Evolutionary conservation across 1,140 invertebrate species (phyloP), one percentile per base, ranked within the genome.

Genomic region (Drosophila repletoides): DNA sequence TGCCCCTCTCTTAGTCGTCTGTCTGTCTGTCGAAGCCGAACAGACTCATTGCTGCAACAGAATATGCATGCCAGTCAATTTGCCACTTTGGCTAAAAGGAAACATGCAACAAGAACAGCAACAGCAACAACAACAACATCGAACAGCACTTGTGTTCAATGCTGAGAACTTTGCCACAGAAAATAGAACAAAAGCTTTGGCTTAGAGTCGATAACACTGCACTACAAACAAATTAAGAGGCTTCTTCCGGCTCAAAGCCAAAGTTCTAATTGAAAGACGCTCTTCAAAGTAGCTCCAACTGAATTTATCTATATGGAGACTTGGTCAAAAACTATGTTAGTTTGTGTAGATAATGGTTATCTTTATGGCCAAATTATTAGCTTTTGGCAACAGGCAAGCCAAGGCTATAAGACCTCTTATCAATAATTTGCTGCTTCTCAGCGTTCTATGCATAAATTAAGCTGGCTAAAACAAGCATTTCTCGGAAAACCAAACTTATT

Each of bases 31-130:
- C 61, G 71, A 51, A 56, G 67, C 36, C 60, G 45, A 41, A 58
- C n/a, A n/a, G n/a, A n/a, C 49, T 41, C 34, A 70, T 58, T 48
- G 55, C 53, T 48, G 26, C 63, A 53, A 22, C 36, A 64, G 59
- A 64, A 69, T 69, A 76, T 87, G 81, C 80, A 80, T 80, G 80
- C 84, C 80, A 86, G 80, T 86, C 80, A 86, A 86, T 86, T 86
- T 86, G 81, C 75, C 80, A 86, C 80, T 86, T 86, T 86, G 81
- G 80, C 81, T 76, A 76, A 76, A 86, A 87, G 80, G 80, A 75
- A 84, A 72, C 75, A 86, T 76, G 80, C 80, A 79, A 74, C 53
- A 71, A 40, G 5, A 43, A 49, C 67, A 70, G 17, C 34, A 26
- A 5, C 48, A 53, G 14, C 66, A 53, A 38, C 48, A 61, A 56